A percentile compares a stretch with the other conserved stretches of the same genome.
Conservation (phyloP, 2,113 vertebrate genomes). For the Pithys albifrons region DNA sequence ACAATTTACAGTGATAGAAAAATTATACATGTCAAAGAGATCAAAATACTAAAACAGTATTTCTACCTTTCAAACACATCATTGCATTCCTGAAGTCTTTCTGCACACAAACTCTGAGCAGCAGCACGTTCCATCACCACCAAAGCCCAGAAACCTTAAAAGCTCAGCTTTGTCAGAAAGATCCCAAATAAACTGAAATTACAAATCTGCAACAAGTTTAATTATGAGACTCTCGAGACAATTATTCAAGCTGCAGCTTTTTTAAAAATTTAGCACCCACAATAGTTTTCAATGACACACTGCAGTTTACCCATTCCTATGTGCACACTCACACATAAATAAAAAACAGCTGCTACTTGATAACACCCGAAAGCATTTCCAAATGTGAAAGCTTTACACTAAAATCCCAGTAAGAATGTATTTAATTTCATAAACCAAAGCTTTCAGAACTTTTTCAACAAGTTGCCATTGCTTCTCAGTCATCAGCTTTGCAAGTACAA, state of each 20-base stretch:
- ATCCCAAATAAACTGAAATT: neutral
- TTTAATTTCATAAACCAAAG: neutral
- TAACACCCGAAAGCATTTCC: constrained; percentile 18
- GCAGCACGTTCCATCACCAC: neutral
- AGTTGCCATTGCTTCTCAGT: neutral
- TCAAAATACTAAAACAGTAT: constrained; percentile 52
- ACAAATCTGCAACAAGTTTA: neutral
- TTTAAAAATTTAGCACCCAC: neutral
- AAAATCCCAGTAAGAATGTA: neutral
- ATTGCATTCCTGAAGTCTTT: neutral
- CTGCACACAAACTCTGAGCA: neutral
- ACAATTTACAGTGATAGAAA: constrained; percentile 44
- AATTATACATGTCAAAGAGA: constrained; percentile 44
- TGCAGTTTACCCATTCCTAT: constrained; percentile 6
- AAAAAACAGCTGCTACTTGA: constrained; percentile 10
- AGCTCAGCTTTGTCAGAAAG: neutral
- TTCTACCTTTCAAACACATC: constrained; percentile 61
- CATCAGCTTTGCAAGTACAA: neutral
- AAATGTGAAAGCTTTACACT: neutral
- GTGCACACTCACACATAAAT: neutral
- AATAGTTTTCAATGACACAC: neutral
- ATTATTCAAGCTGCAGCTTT: neutral
- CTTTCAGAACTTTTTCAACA: neutral
- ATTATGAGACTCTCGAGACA: neutral
- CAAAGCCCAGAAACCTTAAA: constrained; percentile 1